Conservation (phyloP, 2,797 vertebrate genomes). For the Halcyon chelicuti region DNA sequence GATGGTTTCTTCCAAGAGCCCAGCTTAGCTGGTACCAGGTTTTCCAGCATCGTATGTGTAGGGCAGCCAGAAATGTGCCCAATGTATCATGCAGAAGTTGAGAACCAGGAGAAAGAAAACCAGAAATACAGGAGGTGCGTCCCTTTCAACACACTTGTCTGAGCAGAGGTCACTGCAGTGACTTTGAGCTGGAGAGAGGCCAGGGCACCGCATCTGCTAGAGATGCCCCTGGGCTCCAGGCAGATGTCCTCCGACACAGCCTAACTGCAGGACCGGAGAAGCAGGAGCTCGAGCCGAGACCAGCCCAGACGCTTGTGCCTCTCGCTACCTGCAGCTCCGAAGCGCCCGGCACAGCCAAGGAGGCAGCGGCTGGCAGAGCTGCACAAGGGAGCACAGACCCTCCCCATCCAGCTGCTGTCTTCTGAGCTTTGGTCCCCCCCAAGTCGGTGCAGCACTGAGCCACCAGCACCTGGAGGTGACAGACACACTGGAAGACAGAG, state of each 20-base stretch:
- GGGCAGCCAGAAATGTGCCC: not conserved
- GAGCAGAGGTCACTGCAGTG: conserved; percentile 9
- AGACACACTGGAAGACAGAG: not conserved
- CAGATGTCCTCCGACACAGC: not conserved
- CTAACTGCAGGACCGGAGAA: not conserved
- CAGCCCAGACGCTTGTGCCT: not conserved
- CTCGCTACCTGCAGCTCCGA: not conserved
- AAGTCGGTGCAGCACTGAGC: not conserved
- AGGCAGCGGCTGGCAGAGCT: not conserved
- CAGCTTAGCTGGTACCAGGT: not conserved
- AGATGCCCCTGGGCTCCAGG: not conserved
- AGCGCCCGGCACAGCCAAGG: not conserved
- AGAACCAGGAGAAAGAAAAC: not conserved
- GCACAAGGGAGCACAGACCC: not conserved
- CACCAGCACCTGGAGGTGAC: not conserved
- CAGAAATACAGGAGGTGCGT: not conserved
- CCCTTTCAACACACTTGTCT: not conserved
- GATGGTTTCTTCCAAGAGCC: not conserved
- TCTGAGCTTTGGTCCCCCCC: not conserved
- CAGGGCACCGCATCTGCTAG: not conserved
- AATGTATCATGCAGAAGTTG: not conserved
- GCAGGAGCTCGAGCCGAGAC: not conserved
- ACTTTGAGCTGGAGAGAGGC: not conserved
- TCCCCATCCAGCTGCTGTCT: not conserved
- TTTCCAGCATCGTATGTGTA: not conserved